A percentile compares a stretch with the other conserved stretches of the same genome.
Conservation (phyloP, 2,113 vertebrate genomes). For the Poeciliopsis prolifica region DNA sequence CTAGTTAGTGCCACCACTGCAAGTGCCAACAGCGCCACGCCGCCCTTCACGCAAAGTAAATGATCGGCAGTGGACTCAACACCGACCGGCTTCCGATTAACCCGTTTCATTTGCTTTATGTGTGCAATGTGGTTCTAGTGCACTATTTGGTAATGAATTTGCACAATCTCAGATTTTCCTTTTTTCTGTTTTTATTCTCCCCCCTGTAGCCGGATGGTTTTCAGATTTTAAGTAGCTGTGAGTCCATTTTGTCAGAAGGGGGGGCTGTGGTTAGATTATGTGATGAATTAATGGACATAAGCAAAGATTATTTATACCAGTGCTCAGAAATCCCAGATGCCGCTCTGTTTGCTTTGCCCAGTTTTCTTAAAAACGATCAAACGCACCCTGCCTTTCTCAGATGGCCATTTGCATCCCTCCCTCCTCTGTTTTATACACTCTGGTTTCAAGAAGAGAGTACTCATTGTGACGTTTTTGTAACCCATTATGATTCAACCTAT, state of each 20-base stretch:
- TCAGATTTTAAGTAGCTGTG: conserved; percentile 50
- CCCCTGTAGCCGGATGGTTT: conserved; percentile 29
- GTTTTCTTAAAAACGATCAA: conserved; percentile 51
- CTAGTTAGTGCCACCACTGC: conserved; percentile 92
- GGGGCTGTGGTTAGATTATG: conserved; percentile 23
- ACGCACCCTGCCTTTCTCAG: conserved; percentile 67
- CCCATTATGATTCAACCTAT: conserved; percentile 64
- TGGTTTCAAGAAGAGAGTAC: conserved; percentile 48
- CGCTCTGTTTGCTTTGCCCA: conserved; percentile 60
- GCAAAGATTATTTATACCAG: conserved; percentile 59
- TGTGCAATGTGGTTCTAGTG: conserved; percentile 70
- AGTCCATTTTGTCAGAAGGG: conserved; percentile 52
- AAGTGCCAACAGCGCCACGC: conserved; percentile 90
- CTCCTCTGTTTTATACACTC: conserved; percentile 52
- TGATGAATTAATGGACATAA: conserved; percentile 70
- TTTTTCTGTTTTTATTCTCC: conserved; percentile 13
- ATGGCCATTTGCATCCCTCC: conserved; percentile 44
- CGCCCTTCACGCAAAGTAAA: conserved; percentile 89
- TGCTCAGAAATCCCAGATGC: conserved; percentile 61
- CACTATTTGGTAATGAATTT: conserved; percentile 73
- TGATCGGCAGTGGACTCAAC: conserved; percentile 70
- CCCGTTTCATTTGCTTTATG: conserved; percentile 54
- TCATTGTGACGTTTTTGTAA: conserved; percentile 59
- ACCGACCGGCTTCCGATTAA: conserved; percentile 28
- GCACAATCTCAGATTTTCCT: conserved; percentile 66